phyloP scores from a whole-genome alignment of 2,797 vertebrate species.

The Leptodactylus fallax region DNA sequence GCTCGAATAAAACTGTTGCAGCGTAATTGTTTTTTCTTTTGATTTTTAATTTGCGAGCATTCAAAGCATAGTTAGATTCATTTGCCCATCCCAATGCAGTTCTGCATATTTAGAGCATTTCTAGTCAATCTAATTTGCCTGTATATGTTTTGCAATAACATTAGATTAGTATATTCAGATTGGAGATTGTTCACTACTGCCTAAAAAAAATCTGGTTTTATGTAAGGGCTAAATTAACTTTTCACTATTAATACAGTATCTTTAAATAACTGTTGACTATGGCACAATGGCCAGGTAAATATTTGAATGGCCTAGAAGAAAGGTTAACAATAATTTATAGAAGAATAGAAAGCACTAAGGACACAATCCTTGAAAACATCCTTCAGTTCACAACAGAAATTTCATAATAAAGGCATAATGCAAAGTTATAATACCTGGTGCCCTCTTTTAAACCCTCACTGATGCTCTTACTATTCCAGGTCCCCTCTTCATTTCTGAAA shows the following conservation, averaged over 20 bases:
- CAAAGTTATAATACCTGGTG: too few species aligned
- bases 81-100: conserved; percentile 8
- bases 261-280: background rate
- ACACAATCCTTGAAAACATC: too few species aligned
- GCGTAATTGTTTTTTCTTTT: conserved; percentile 36
- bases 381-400: too few species aligned
- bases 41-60: conserved; percentile 28
- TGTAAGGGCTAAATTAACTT: background rate
- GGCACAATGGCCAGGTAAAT: background rate
- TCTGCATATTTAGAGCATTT: conserved; percentile 6
- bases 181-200: background rate
- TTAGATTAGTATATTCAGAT: background rate
- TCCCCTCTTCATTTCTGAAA: too few species aligned
- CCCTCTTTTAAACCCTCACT: too few species aligned
- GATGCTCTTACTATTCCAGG: too few species aligned
- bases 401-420: too few species aligned
- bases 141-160: conserved; percentile 16
- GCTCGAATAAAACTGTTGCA: conserved; percentile 31
- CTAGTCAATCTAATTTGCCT: conserved; percentile 24
- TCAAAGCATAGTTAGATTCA: conserved; percentile 20
- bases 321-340: background rate
- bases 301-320: background rate
- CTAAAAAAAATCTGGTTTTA: background rate
- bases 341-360: too few species aligned
- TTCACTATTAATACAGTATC: background rate